Evolutionary conservation across 2,113 vertebrate genomes (phyloP), one percentile per base, ranked within the genome.

Genomic region (Gymnocephalus cernua): DNA sequence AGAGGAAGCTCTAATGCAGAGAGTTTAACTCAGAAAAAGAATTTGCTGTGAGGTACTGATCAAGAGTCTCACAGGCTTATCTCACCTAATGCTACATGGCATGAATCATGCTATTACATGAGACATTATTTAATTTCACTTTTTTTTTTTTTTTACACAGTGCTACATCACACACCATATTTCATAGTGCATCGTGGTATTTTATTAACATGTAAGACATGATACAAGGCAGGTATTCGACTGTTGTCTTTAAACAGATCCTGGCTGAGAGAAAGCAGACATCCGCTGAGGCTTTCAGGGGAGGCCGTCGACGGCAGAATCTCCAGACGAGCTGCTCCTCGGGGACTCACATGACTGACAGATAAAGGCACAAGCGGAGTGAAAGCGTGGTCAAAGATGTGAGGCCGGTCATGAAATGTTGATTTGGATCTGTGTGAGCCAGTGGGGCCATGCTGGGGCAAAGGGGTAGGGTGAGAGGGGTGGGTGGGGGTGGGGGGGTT

Each of bases 321-420:
- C 81, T 86, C 61, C 76, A 82, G 80, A 82, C 59, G 54, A 86
- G 74, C 78, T 51, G 67, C 56, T 83, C 85, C 79, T 71, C 23
- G 4, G 79, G 79, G 88, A 83, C 66, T 86, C 73, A 63, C 77
- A 78, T 92, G 93, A 93, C 87, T 86, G 90, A 91, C 89, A 86
- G 88, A 86, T 89, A 79, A 85, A 88, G 85, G 86, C 84, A 47
- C 83, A 50, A 77, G 83, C 82, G 45, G 79, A 78, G 79, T 44
- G 65, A 88, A 79, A 77, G 82, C 70, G 82, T 85, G 91, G 91
- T 89, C 88, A 89, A 29, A 90, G 89, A 90, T 89, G 86, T 72
- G 71, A 88, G 85, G 85, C 83, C 64, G 73, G 91, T 88, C 85
- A 84, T 81, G 86, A 93, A 92, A 86, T 74, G 79, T 83, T 90